Percentiles rank a stretch among this genome's conserved stretches.
Conservation (phyloP, 2,888 invertebrate genomes). For the Operophtera brumata region DNA sequence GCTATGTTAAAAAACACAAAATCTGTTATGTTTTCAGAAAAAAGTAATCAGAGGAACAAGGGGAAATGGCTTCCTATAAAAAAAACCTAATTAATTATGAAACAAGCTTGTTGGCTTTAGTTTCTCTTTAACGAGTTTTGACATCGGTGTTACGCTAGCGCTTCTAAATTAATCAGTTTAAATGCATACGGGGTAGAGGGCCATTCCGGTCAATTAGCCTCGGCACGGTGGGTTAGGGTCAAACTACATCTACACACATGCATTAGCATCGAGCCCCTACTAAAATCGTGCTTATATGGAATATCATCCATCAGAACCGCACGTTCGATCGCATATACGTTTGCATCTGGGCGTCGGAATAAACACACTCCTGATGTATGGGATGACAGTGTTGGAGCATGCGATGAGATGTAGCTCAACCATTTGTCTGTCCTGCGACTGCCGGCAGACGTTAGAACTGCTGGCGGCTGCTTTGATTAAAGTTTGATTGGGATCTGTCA, state of each 20-base stretch:
- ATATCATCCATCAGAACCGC: too few species aligned
- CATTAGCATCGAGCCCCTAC: too few species aligned
- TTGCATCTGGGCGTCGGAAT: too few species aligned
- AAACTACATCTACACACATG: too few species aligned
- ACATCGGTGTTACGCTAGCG: conserved; percentile 37
- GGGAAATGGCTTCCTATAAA: conserved; percentile 9
- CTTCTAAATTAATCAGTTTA: conserved; percentile 41
- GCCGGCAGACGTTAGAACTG: conserved; percentile 54
- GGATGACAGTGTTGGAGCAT: too few species aligned
- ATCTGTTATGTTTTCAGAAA: not conserved
- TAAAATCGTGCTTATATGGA: too few species aligned
- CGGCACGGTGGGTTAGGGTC: conserved; percentile 33
- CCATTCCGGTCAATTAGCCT: conserved; percentile 74
- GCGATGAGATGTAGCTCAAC: too few species aligned
- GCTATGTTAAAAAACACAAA: too few species aligned
- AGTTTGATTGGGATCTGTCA: conserved; percentile 74
- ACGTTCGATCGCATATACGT: too few species aligned
- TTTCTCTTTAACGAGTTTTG: conserved; percentile 20
- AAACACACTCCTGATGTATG: too few species aligned
- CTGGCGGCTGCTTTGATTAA: conserved; percentile 73
- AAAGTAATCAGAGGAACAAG: not conserved
- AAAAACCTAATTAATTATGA: conserved; percentile 14
- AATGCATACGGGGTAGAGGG: conserved; percentile 41
- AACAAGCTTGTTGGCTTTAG: conserved; percentile 15
- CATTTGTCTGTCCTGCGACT: conserved; percentile 42